Percentiles rank a stretch among this genome's conserved stretches.
Evolutionary conservation across 2,113 vertebrate genomes (phyloP).

Genomic region (Cheilinus undulatus): DNA sequence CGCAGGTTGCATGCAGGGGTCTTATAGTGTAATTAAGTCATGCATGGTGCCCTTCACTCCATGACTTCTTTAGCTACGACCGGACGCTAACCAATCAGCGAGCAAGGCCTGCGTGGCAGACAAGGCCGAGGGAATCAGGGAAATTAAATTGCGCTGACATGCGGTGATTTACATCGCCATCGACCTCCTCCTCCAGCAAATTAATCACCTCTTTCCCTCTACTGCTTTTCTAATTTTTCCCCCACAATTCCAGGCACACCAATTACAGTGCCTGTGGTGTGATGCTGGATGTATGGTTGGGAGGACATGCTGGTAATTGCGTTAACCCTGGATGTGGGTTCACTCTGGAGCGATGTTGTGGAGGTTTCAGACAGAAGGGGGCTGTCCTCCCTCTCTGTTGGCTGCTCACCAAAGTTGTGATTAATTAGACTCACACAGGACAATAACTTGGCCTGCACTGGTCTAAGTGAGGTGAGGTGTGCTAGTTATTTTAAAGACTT

Average conservation of each 20-base stretch:
- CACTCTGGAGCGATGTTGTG: conserved; percentile 55
- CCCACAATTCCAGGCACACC: conserved; percentile 65
- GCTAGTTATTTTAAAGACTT: conserved; percentile 53
- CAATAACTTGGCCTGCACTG: conserved; percentile 54
- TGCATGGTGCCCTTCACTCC: conserved; percentile 54
- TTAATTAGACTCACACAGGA: conserved; percentile 70
- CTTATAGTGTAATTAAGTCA: conserved; percentile 70
- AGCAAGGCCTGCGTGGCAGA: conserved; percentile 58
- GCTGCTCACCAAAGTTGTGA: conserved; percentile 66
- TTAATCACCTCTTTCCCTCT: conserved; percentile 75
- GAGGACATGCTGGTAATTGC: conserved; percentile 74
- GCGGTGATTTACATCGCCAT: conserved; percentile 77
- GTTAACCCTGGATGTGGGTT: conserved; percentile 71
- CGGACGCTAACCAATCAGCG: conserved; percentile 72
- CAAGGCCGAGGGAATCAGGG: conserved; percentile 72
- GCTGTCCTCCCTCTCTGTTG: conserved; percentile 63
- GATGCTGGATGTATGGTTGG: conserved; percentile 67
- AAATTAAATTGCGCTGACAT: conserved; percentile 77
- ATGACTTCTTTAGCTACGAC: conserved; percentile 60
- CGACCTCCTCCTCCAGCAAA: conserved; percentile 71
- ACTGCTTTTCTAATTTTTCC: conserved; percentile 66
- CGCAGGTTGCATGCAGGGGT: conserved; percentile 5
- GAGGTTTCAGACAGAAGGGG: conserved; percentile 66
- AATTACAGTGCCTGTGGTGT: conserved; percentile 74
- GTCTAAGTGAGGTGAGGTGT: conserved; percentile 52